These are phyloP conservation scores for Corydoras maculifer DNA, from an alignment of 2,113 vertebrate species.

Conservation along the genomic window DNA sequence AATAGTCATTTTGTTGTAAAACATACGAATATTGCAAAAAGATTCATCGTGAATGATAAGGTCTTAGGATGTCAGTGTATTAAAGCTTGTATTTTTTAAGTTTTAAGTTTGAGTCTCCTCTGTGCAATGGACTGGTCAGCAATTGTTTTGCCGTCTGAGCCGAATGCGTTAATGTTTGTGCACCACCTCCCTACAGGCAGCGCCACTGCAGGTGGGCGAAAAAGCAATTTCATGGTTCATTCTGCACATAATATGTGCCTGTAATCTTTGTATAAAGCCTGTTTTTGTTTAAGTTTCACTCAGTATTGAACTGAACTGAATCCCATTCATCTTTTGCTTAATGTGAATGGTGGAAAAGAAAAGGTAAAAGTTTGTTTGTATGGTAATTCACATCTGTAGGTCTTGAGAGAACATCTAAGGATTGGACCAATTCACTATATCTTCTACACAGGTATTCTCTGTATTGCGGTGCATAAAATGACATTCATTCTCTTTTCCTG, in stretches of 20 bases:
- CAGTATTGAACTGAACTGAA: conserved; percentile 64
- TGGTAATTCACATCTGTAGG: conserved; percentile 14
- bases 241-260: conserved; percentile 60
- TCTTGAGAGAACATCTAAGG: conserved; percentile 30
- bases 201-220: conserved; percentile 63
- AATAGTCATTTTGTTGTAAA: too few species aligned
- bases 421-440: background rate
- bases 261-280: conserved; percentile 65
- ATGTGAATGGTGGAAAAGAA: conserved; percentile 46
- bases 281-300: conserved; percentile 67
- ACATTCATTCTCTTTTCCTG: too few species aligned
- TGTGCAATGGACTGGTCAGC: conserved; percentile 23
- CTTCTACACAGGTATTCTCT: background rate
- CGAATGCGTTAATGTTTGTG: conserved; percentile 54
- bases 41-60: background rate
- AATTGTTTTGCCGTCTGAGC: conserved; percentile 48
- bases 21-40: too few species aligned
- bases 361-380: background rate
- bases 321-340: conserved; percentile 65
- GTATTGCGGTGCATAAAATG: too few species aligned
- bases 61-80: background rate
- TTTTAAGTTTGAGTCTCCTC: background rate
- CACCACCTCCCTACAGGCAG: conserved; percentile 48
- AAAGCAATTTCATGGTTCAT: conserved; percentile 79
- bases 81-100: background rate